Base-by-base conservation (phyloP, 2,888 invertebrate genomes). In the Pemphredon lugubris region DNA sequence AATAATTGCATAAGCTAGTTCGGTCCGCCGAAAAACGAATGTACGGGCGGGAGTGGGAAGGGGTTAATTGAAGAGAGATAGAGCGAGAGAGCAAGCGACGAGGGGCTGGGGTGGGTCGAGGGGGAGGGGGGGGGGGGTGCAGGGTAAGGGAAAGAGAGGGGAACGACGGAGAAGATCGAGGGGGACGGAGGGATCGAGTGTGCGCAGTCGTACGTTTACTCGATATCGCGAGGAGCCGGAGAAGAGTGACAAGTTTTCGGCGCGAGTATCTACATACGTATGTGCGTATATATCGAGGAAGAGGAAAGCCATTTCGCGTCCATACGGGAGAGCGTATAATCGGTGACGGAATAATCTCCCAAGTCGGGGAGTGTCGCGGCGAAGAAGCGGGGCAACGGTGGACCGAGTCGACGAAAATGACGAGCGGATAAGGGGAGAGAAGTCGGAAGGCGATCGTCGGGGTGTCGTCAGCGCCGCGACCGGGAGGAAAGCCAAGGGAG, bases 241-340 rank as follows among this genome's bases (percentile, higher is more conserved):
- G 57, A 66, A 65, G 75, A 79, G 77, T 80, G 84, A 83, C 84
- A 84, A 83, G 85, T 84, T 79, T 83, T 83, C 85, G 84, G 84
- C 84, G 81, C 83, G 82, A 67, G 75, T 68, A 45, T 48, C 26
- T 26, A 18, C 11, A 54, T 34, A 64, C 26, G 30, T 64, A 53
- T 57, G 68, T 72, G n/a, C n/a, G 72, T 69, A 69, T 39, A 37
- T 48, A 69, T 68, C 51, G 32, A 50, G 26, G 50, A 42, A 23
- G 39, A 50, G 47, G 42, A 64, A 32, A 40, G 37, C 13, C 26
- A 26, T 57, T n/a, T n/a, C n/a, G n/a, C n/a, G 32, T 54, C 39
- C n/a, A 30, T 9, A 18, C 32, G 32, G 9, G 18, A 40, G 13
- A n/a, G 48, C 26, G 54, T 55, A 26, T 39, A 26, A 45, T 39